Evolutionary conservation across 1,140 invertebrate genomes (phyloP).

Genomic region (Tribolium castaneum): DNA sequence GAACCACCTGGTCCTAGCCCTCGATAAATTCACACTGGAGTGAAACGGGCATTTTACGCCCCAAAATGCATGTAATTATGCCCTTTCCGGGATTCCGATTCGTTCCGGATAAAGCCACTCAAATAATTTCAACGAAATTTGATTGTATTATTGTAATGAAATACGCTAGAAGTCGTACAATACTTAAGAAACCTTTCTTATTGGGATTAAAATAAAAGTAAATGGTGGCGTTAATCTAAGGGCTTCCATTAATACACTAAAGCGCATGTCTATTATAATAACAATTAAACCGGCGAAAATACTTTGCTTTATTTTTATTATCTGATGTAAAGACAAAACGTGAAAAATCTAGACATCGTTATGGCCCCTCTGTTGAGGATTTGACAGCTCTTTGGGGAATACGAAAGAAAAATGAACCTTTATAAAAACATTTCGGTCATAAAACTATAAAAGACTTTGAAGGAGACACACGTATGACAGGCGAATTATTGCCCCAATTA

Average conservation of each 20-base stretch:
- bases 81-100: conserved; percentile 25
- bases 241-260: conserved; percentile 30
- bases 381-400: conserved; percentile 50
- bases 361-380: conserved; percentile 41
- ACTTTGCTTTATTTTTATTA: conserved; percentile 36
- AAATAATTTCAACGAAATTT: conserved; percentile 28
- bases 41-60: conserved; percentile 36
- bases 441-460: conserved; percentile 52
- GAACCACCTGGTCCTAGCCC: conserved; percentile 27
- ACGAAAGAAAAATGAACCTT: conserved; percentile 51
- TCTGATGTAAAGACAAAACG: conserved; percentile 40
- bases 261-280: conserved; percentile 39
- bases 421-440: conserved; percentile 54
- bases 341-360: conserved; percentile 46
- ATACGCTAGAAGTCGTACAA: conserved; percentile 37
- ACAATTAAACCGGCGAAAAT: neutral
- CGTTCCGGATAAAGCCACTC: conserved; percentile 22
- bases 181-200: conserved; percentile 43
- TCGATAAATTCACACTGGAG: conserved; percentile 27
- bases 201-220: conserved; percentile 42
- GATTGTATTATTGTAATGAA: conserved; percentile 39
- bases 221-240: conserved; percentile 32
- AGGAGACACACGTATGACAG: conserved; percentile 41
- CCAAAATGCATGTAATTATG: conserved; percentile 42
- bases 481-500: conserved; percentile 37